Percentiles rank a stretch among this genome's conserved stretches.
phyloP scores from a whole-genome alignment of 2,113 vertebrate species.

The Epinephelus cyanopodus region DNA sequence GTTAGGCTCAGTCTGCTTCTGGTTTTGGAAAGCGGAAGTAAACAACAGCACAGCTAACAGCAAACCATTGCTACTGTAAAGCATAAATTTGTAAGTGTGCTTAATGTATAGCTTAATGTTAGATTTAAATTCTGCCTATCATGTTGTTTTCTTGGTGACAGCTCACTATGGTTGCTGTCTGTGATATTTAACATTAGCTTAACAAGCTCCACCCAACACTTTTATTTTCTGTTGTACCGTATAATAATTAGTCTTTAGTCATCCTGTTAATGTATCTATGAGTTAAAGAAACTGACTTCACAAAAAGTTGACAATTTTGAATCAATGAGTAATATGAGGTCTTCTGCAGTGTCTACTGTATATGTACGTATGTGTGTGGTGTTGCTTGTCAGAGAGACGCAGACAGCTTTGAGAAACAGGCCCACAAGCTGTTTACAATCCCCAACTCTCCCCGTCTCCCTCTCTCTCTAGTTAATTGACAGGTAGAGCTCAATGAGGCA shows the following conservation, averaged over 20 bases:
- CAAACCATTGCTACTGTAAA: too few species aligned
- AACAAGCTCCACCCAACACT: neutral
- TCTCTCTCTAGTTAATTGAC: conserved; percentile 29
- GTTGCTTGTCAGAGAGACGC: conserved; percentile 2
- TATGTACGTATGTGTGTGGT: neutral
- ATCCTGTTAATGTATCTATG: neutral
- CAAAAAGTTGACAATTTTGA: neutral
- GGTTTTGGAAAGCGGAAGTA: too few species aligned
- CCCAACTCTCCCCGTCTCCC: neutral
- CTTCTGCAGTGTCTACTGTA: neutral
- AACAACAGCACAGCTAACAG: too few species aligned
- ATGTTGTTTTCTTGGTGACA: too few species aligned
- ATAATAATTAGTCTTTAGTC: neutral
- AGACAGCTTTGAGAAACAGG: neutral
- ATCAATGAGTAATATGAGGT: neutral
- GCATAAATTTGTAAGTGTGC: too few species aligned
- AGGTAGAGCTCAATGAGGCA: conserved; percentile 49
- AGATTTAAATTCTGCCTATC: too few species aligned
- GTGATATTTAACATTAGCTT: too few species aligned
- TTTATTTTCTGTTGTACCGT: neutral
- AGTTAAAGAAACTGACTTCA: neutral
- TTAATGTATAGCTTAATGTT: too few species aligned
- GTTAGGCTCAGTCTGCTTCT: too few species aligned
- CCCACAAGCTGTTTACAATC: neutral
- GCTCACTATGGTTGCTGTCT: too few species aligned